phyloP scores from a whole-genome alignment of 2,888 invertebrate species.

The Ophonus ardosiacus region DNA sequence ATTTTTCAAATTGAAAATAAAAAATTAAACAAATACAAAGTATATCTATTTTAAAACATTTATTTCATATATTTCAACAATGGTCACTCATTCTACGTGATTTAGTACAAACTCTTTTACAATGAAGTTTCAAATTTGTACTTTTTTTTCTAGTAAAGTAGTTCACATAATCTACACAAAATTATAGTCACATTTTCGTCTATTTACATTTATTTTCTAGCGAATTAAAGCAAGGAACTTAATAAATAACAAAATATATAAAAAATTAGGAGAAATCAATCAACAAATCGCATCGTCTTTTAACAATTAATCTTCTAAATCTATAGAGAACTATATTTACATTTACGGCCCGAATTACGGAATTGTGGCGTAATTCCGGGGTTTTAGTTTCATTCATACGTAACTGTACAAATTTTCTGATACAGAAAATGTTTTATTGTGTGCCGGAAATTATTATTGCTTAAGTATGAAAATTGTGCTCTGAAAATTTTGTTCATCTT shows the following conservation, averaged over 20 bases:
- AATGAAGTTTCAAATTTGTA: conserved; percentile 54
- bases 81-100: conserved; percentile 33
- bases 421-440: conserved; percentile 40
- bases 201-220: not conserved
- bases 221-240: not conserved
- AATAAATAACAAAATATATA: conserved; percentile 1
- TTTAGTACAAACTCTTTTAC: not conserved
- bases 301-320: not conserved
- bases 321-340: not conserved
- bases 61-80: conserved; percentile 56
- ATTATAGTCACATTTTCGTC: not conserved
- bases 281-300: not conserved
- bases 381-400: not conserved
- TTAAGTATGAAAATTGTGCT: conserved; percentile 26
- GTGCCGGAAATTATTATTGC: not conserved
- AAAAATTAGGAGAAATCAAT: not conserved
- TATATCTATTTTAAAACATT: conserved; percentile 51
- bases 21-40: not conserved
- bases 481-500: not conserved
- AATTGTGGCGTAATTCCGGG: conserved; percentile 26
- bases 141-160: conserved; percentile 6
- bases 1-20: not conserved
- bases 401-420: conserved; percentile 40
- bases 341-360: not conserved
- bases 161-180: not conserved